Conservation (phyloP, 2,888 invertebrate genomes). For the Macrosiphum euphorbiae region DNA sequence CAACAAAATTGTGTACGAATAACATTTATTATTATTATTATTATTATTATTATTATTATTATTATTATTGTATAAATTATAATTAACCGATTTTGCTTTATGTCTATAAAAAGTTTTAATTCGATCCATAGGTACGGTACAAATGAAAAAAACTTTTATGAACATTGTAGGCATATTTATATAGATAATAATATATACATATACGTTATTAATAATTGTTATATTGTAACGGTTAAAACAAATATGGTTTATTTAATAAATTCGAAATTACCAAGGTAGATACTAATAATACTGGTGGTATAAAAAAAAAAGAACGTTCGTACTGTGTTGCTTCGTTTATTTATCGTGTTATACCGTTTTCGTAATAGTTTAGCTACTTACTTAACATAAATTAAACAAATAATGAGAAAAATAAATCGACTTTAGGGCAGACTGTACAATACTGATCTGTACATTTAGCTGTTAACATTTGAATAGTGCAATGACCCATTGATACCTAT, state of each 20-base stretch:
- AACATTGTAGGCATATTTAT: background rate
- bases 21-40: background rate
- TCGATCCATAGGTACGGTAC: background rate
- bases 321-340: background rate
- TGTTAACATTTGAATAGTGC: background rate
- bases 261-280: background rate
- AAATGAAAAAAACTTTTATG: background rate
- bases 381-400: background rate
- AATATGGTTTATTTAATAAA: background rate
- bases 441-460: background rate
- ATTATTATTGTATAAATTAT: background rate
- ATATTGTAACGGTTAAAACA: background rate
- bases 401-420: background rate
- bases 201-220: background rate
- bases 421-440: background rate
- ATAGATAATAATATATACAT: too few relatives aligned
- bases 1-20: background rate
- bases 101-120: background rate
- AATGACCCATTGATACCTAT: conserved; percentile 38
- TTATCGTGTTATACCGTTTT: background rate
- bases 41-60: background rate
- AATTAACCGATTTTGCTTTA: background rate
- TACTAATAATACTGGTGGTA: background rate
- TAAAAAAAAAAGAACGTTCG: background rate
- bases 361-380: background rate